A percentile compares a stretch with the other conserved stretches of the same genome.
phyloP scores from a whole-genome alignment of 37 sponge, comb jelly and placozoan species.

The Beroe ovata region DNA sequence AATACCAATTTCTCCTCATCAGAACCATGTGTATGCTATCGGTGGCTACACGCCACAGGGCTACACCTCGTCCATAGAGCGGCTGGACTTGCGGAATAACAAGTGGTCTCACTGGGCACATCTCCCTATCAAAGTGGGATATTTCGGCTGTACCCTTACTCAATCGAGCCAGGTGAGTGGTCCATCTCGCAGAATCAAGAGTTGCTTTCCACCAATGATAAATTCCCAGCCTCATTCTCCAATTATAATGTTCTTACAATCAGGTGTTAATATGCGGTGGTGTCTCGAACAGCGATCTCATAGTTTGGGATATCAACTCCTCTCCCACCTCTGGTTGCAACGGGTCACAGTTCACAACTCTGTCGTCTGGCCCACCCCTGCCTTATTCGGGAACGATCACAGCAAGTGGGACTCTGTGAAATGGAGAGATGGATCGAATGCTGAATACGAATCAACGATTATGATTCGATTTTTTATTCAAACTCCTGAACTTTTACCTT shows the following conservation, averaged over 20 bases:
- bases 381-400: conserved; percentile 61
- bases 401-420: conserved; percentile 8
- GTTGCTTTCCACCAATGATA: no score
- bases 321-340: background rate
- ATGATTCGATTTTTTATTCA: no score
- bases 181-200: no score
- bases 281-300: conserved; percentile 20
- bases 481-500: no score
- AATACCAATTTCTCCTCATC: no score
- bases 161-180: conserved; percentile 24
- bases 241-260: no score
- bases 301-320: conserved; percentile 19
- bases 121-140: conserved; percentile 43
- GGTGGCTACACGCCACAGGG: conserved; percentile 40
- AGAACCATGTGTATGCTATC: conserved; percentile 33
- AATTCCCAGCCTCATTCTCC: no score
- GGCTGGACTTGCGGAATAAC: background rate
- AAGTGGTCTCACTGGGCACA: conserved; percentile 21
- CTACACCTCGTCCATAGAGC: conserved; percentile 47
- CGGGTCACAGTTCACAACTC: background rate
- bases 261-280: conserved; percentile 59
- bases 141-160: conserved; percentile 51
- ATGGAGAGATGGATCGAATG: no score
- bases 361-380: conserved; percentile 12
- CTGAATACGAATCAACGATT: no score